Evolutionary conservation across 2,888 invertebrate species (phyloP), one percentile per base, ranked within the genome.

Genomic region (Drosophila monieri): DNA sequence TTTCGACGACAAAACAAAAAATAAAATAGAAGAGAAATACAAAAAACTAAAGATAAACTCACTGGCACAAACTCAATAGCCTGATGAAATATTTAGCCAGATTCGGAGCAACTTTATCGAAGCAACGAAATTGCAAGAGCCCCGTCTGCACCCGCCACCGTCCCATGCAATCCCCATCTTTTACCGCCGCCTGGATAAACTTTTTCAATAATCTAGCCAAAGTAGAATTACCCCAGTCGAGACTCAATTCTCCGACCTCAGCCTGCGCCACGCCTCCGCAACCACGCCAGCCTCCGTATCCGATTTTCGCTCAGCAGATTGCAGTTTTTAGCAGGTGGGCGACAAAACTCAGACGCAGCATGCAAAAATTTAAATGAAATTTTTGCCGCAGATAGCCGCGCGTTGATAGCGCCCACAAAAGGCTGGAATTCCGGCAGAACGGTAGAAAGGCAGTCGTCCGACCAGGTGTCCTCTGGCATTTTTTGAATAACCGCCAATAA

Each of bases 131-230:
- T 66, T 80, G 57, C 71, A 69, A 35, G 64, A 55, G 65, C 27
- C 52, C 48, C 51, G 18, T 15, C 44, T 44, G 48, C 30, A 43
- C 60, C 73, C 61, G 49, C 21, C 3, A 10, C 39, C 53, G 15
- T 15, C 47, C 47, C n/a, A 8, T 6, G 14, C 23, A 15, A 41
- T 41, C 61, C 35, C 35, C 37, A 49, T 59, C 57, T 18, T 10
- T 49, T 21, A 59, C 76, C 60, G 69, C 58, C 41, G 64, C 61
- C 58, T 58, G 71, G 73, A 67, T 68, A 73, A 84, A 84, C 85
- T 87, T 84, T 84, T 84, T 87, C 77, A 84, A 84, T 84, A 84
- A 85, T 81, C 77, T 74, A 74, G 74, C 69, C 67, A 67, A 76
- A 68, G 73, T 67, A 71, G 62, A 84, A 75, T 59, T 74, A 68